phyloP scores from a whole-genome alignment of 2,888 invertebrate species.

The Hylaea fasciaria region DNA sequence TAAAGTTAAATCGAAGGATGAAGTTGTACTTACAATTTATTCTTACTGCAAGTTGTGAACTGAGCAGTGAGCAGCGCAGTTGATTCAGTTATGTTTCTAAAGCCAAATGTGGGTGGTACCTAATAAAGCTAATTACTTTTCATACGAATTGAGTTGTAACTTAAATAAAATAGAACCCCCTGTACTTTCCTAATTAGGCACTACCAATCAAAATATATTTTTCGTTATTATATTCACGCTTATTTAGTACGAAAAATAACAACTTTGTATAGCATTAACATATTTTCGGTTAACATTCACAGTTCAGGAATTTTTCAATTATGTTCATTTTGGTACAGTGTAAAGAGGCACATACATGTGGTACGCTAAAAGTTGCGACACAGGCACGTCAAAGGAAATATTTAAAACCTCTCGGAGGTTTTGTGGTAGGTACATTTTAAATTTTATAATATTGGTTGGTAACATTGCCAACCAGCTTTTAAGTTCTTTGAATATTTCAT shows the following conservation, averaged over 20 bases:
- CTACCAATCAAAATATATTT: no score
- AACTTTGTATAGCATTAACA: no score
- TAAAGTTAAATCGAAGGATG: constrained; percentile 16
- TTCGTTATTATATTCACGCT: no score
- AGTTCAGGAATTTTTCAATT: constrained; percentile 19
- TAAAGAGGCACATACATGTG: constrained; percentile 37
- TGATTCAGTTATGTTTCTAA: no score
- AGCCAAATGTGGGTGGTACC: no score
- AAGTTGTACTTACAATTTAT: constrained; percentile 4
- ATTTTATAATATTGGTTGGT: constrained; percentile 9
- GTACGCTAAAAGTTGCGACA: constrained; percentile 41
- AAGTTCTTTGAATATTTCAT: background rate
- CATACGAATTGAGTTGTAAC: no score
- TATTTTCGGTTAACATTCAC: constrained; percentile 17
- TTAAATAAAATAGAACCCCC: no score
- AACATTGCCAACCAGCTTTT: no score
- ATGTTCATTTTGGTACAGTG: constrained; percentile 18
- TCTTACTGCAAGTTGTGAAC: background rate
- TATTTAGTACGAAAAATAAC: no score
- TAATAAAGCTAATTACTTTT: no score
- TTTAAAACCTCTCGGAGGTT: constrained; percentile 39
- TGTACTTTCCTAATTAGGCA: no score
- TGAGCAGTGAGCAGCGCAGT: background rate
- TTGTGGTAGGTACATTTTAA: constrained; percentile 22
- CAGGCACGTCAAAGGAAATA: constrained; percentile 51